Conservation (phyloP, 2,797 vertebrate genomes). For the Pempheris klunzingeri region DNA sequence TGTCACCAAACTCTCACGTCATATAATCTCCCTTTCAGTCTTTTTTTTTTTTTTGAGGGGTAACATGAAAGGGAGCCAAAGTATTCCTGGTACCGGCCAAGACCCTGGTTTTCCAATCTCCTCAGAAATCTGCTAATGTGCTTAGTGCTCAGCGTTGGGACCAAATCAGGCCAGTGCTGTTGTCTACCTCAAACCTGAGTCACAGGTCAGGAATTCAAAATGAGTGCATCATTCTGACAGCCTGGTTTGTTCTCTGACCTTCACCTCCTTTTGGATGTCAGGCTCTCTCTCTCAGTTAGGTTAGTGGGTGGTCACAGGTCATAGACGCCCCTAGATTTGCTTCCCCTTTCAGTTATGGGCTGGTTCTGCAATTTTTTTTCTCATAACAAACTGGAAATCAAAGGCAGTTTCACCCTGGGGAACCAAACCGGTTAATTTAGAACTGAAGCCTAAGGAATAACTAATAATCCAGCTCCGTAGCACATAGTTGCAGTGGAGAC, state of each 20-base stretch:
- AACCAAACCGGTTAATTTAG: background rate
- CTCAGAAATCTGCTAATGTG: slow-evolving; percentile 71
- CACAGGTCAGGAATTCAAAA: slow-evolving; percentile 64
- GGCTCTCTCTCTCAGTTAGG: background rate
- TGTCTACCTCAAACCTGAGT: slow-evolving; percentile 56
- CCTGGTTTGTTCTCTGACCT: slow-evolving; percentile 24
- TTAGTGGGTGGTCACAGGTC: background rate
- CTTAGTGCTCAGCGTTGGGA: slow-evolving; percentile 55
- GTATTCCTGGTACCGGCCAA: slow-evolving; percentile 36
- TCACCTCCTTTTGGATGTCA: background rate
- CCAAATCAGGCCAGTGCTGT: slow-evolving; percentile 31
- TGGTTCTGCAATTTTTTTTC: too few species aligned
- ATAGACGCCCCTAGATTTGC: background rate
- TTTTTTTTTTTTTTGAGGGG: background rate
- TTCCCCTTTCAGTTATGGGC: too few species aligned
- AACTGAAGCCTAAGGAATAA: background rate
- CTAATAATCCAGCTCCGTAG: background rate
- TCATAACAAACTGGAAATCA: too few species aligned
- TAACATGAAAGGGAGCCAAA: slow-evolving; percentile 19
- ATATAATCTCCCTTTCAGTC: background rate
- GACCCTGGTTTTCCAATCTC: slow-evolving; percentile 61
- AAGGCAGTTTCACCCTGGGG: background rate
- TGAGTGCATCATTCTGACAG: slow-evolving; percentile 22
- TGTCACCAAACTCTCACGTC: background rate
- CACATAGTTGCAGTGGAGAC: too few species aligned